Evolutionary conservation across 2,888 invertebrate species (phyloP).

Genomic region (Drosophila anomelani): DNA sequence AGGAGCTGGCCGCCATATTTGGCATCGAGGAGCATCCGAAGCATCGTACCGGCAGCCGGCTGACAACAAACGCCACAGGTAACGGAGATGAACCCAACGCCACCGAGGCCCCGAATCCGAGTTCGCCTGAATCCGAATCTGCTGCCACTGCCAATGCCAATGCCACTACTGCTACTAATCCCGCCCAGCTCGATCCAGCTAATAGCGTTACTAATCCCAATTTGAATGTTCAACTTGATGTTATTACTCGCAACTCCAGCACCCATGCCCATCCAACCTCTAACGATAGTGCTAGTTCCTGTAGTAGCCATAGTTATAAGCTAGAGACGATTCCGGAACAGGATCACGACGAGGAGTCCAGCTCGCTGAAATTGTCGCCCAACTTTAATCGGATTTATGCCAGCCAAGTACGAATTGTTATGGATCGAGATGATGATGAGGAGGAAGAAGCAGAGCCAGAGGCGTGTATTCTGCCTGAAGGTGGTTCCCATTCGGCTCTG

Average conservation of each 20-base stretch:
- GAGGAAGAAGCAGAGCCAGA: slow-evolving; percentile 3
- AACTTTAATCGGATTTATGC: slow-evolving; percentile 82
- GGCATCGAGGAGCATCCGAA: slow-evolving; percentile 84
- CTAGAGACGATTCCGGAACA: slow-evolving; percentile 81
- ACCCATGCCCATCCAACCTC: slow-evolving; percentile 57
- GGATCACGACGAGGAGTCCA: slow-evolving; percentile 39
- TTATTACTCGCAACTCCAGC: slow-evolving; percentile 52
- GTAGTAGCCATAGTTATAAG: slow-evolving; percentile 79
- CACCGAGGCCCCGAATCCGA: slow-evolving; percentile 13
- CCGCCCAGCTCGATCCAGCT: slow-evolving; percentile 56
- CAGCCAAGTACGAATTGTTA: slow-evolving; percentile 80
- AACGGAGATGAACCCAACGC: slow-evolving; percentile 61
- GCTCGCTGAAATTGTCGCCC: slow-evolving; percentile 65
- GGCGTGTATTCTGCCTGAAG: background rate
- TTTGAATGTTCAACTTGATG: slow-evolving; percentile 67
- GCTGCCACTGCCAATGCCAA: slow-evolving; percentile 28
- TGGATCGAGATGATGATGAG: slow-evolving; percentile 53
- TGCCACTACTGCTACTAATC: slow-evolving; percentile 66
- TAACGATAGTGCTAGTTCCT: slow-evolving; percentile 69
- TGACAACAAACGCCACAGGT: slow-evolving; percentile 57
- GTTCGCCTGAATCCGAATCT: slow-evolving; percentile 29
- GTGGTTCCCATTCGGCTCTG: slow-evolving; percentile 22
- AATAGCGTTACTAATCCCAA: slow-evolving; percentile 68
- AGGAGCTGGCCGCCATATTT: slow-evolving; percentile 88
- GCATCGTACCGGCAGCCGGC: slow-evolving; percentile 59